Conservation (phyloP, 2,113 vertebrate species). For the Irena cyanogastra region DNA sequence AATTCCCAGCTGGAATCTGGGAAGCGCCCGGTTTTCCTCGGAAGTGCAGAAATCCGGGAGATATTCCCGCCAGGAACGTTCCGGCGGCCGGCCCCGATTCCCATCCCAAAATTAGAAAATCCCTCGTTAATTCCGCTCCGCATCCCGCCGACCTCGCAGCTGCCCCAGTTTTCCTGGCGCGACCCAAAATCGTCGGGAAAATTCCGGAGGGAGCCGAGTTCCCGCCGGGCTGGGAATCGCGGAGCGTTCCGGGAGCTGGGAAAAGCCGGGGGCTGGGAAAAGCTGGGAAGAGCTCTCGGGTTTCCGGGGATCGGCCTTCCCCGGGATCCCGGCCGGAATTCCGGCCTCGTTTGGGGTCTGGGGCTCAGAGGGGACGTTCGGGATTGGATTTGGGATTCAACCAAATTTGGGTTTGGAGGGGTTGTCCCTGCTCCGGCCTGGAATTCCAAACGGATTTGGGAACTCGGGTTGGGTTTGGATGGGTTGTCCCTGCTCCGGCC, state of each 20-base stretch:
- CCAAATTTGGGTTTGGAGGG: neutral
- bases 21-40: neutral
- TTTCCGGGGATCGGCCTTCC: neutral
- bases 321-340: neutral
- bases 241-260: neutral
- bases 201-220: neutral
- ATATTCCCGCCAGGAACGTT: neutral
- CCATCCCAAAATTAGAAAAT: neutral
- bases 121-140: neutral
- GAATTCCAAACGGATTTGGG: neutral
- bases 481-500: too few relatives aligned
- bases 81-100: neutral
- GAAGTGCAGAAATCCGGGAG: neutral
- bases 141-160: neutral
- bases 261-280: too few relatives aligned
- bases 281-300: neutral
- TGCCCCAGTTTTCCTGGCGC: neutral
- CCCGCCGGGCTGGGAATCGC: fast-evolving
- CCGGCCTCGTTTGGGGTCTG: fast-evolving
- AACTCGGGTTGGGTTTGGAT: neutral
- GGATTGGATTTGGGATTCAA: neutral
- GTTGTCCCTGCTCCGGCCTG: fast-evolving
- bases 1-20: neutral
- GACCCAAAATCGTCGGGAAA: neutral
- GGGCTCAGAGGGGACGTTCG: too few relatives aligned